These are phyloP conservation scores for Pristionchus arcanus DNA, from an alignment of 2,888 invertebrate genomes.

Conservation along the genomic window DNA sequence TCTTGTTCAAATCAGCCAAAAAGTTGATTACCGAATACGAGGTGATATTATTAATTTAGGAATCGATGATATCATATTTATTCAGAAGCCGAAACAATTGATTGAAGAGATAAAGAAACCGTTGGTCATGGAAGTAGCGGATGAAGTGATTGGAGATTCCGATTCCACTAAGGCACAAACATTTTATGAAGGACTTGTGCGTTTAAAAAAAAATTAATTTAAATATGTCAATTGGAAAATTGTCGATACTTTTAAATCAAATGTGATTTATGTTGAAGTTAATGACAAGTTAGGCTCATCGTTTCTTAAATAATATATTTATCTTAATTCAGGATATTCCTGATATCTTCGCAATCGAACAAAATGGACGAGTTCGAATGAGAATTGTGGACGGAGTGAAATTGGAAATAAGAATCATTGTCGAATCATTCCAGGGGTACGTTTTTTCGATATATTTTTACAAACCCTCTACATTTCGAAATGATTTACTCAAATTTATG, in stretches of 20 bases:
- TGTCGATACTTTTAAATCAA: neutral
- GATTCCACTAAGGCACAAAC: neutral
- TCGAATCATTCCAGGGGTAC: conserved; percentile 36
- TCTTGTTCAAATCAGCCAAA: neutral
- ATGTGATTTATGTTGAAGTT: neutral
- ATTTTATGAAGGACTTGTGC: neutral
- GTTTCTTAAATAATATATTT: neutral
- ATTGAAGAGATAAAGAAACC: conserved; percentile 14
- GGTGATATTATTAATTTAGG: neutral
- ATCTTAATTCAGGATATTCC: neutral
- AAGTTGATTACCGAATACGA: neutral
- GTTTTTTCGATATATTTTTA: neutral
- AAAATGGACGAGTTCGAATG: conserved; percentile 15
- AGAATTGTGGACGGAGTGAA: conserved; percentile 38
- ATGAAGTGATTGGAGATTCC: neutral
- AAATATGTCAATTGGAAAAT: neutral
- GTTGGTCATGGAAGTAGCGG: neutral
- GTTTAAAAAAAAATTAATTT: neutral
- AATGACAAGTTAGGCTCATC: too few relatives aligned
- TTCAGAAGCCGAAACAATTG: neutral
- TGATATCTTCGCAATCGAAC: neutral
- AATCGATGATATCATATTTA: neutral
- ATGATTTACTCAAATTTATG: too few relatives aligned
- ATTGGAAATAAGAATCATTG: conserved; percentile 33
- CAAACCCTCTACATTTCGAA: too few relatives aligned